These are phyloP conservation scores for Datnioides undecimradiatus DNA, from an alignment of 2,113 vertebrate species.

Conservation along the genomic window DNA sequence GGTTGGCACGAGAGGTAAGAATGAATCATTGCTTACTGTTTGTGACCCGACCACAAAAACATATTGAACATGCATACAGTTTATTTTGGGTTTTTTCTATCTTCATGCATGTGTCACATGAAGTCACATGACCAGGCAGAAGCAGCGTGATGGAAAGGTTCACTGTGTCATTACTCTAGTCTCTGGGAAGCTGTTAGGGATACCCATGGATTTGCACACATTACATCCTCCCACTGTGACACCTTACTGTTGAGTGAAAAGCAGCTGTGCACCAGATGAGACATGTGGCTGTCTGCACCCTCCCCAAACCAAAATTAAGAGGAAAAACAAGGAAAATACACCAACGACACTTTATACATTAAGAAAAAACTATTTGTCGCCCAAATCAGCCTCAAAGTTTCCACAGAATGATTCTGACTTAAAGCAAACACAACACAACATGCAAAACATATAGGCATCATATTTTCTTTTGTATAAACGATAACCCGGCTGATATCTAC, in stretches of 20 bases:
- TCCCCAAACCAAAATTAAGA: background rate
- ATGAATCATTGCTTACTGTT: constrained; percentile 30
- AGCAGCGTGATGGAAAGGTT: constrained; percentile 19
- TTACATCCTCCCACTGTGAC: background rate
- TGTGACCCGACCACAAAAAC: background rate
- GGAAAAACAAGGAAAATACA: background rate
- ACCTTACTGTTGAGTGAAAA: background rate
- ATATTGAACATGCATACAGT: background rate
- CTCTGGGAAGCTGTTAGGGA: constrained; percentile 15
- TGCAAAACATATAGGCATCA: background rate
- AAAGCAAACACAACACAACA: background rate
- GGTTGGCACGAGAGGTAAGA: constrained; percentile 8
- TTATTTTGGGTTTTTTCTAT: constrained; percentile 31
- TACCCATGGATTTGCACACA: background rate
- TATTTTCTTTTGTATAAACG: background rate
- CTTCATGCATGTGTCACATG: constrained; percentile 35
- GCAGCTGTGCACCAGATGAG: constrained; percentile 39
- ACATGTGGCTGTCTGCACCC: background rate
- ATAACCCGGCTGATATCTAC: too few species aligned
- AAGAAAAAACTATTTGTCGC: background rate
- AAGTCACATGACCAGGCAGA: constrained; percentile 27
- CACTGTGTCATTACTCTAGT: constrained; percentile 4
- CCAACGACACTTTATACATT: background rate
- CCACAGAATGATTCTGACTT: background rate
- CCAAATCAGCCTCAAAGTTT: background rate